Percentiles rank a stretch among this genome's conserved stretches.
phyloP scores from a whole-genome alignment of 2,888 invertebrate genomes.

The Epinotia nisella region DNA sequence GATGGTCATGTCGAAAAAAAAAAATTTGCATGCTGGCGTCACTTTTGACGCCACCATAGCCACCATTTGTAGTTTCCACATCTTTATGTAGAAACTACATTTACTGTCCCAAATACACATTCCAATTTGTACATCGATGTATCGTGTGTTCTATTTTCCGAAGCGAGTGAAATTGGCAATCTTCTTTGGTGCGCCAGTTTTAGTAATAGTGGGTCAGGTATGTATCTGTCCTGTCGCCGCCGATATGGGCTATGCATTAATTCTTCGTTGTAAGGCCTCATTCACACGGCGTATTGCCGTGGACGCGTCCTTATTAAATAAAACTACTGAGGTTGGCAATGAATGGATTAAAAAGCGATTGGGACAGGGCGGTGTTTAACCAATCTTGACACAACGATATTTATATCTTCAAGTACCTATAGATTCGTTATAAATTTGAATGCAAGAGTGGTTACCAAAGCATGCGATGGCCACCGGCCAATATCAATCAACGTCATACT shows the following conservation, averaged over 20 bases:
- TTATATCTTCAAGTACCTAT: not conserved
- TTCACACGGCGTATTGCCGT: not conserved
- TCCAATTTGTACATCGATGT: too few relatives aligned
- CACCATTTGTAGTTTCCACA: too few relatives aligned
- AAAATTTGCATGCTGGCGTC: too few relatives aligned
- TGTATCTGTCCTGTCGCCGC: not conserved
- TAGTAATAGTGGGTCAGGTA: not conserved
- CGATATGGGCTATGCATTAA: not conserved
- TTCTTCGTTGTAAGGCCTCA: not conserved
- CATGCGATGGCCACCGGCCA: conserved; percentile 61
- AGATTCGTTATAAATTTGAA: conserved; percentile 4
- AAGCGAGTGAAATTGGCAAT: conserved; percentile 1
- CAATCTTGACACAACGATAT: too few relatives aligned
- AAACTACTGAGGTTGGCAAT: not conserved
- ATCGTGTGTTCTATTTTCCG: not conserved
- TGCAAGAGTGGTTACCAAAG: conserved; percentile 38
- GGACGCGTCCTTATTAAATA: not conserved
- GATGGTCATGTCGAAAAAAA: too few relatives aligned
- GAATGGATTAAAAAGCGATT: not conserved
- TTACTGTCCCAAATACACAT: too few relatives aligned
- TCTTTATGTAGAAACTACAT: too few relatives aligned
- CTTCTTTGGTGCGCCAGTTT: not conserved
- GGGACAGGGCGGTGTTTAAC: not conserved
- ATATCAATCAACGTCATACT: conserved; percentile 51
- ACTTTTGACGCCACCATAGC: too few relatives aligned